Evolutionary conservation across 92 coral and sea anemone species (phyloP).

Genomic region (Zoanthus sociatus): DNA sequence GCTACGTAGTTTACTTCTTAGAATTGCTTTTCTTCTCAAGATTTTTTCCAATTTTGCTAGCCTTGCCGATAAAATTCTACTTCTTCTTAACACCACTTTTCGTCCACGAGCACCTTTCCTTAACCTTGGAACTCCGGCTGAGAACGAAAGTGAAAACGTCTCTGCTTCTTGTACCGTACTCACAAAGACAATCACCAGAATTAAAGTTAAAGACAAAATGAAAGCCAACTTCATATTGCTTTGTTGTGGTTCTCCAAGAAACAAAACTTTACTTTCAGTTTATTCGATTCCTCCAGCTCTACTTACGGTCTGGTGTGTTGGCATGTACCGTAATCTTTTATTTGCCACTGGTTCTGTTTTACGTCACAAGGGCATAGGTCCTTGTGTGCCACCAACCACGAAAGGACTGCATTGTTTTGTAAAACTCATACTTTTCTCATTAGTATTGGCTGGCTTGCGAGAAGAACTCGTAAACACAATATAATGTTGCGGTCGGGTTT

Average conservation of each 20-base stretch:
- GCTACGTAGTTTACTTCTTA: slow-evolving; percentile 17
- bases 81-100: neutral
- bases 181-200: slow-evolving; percentile 7
- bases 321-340: neutral
- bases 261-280: neutral
- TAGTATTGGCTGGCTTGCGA: too few species aligned
- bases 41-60: slow-evolving; percentile 7
- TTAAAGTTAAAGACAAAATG: neutral
- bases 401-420: slow-evolving; percentile 1
- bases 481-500: too few species aligned
- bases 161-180: slow-evolving; percentile 12
- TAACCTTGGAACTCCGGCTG: neutral
- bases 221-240: slow-evolving; percentile 5
- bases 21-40: neutral
- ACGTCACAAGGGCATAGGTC: slow-evolving; percentile 18
- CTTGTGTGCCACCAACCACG: neutral
- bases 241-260: neutral
- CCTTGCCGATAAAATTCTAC: neutral
- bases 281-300: neutral
- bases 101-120: neutral
- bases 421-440: slow-evolving; percentile 3
- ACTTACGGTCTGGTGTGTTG: slow-evolving; percentile 26
- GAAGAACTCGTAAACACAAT: too few species aligned
- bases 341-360: neutral
- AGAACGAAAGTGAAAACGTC: neutral